Evolutionary conservation across 1,140 invertebrate genomes (phyloP), one percentile per base, ranked within the genome.

Genomic region (Leptinotarsa lineolata): DNA sequence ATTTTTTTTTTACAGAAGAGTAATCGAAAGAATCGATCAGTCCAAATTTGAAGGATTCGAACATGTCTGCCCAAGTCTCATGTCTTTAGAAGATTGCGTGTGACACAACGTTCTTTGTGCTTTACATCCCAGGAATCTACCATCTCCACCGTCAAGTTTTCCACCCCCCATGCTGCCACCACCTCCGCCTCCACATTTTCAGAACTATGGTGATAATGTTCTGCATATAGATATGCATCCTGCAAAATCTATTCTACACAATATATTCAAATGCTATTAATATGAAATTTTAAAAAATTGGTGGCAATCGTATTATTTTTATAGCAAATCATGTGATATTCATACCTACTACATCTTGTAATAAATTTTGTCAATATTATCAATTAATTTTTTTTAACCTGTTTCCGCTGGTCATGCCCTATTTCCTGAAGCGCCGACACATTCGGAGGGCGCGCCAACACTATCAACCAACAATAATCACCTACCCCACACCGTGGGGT

Each of bases 21-120:
- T 96, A 71, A 99, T 99, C 81, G 94, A 95, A 69, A 95, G 95
- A 84, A 99, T 99, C 78, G 98, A 99, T 89, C 98, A 99, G 86
- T 94, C 95, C 18, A 98, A 99, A 87, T 99, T 99, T 87, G 98
- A 99, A 85, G 98, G 98, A 22, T 99, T 99, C 87, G 98, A 99
- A 85, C 99, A 99, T 39, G 1, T 39, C 8, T 99, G 99, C 89
- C 98, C 98, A 66, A 87, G 99, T 78, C 89, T 99, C 71, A 99
- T 99, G 97, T 98, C 96, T 2, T 87, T 97, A 83, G 97, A 98
- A 88, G 97, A 98, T 86, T 96, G 94, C 88, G 88, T 99, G 30
- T 39, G 94, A 94, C 92, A 90, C 83, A 91, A 94, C 89, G 91
- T 88, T 70, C 88, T 88, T 74, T 88, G 88, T 72, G 86, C 86